Percentiles rank a stretch among this genome's conserved stretches.
Conservation (phyloP, 2,888 invertebrate species). For the Anarsia innoxiella region DNA sequence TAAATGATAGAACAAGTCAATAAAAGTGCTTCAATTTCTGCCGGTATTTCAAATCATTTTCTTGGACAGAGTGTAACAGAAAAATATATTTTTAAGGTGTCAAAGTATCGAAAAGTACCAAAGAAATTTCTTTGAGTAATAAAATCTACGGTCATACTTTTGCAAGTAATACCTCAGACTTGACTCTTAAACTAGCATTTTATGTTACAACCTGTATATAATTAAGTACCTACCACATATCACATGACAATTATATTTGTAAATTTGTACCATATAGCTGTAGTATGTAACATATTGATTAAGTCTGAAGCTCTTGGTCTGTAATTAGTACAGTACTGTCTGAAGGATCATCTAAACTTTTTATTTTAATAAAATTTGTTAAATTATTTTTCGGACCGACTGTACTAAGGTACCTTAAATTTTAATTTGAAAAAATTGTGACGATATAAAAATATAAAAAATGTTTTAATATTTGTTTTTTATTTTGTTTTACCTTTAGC, state of each 20-base stretch:
- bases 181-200: no score
- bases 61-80: background rate
- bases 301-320: constrained; percentile 47
- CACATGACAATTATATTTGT: constrained; percentile 66
- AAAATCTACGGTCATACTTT: no score
- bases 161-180: no score
- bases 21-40: no score
- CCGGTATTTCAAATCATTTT: no score
- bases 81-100: background rate
- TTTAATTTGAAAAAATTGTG: constrained; percentile 23
- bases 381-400: background rate
- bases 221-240: constrained; percentile 35
- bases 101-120: background rate
- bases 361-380: background rate
- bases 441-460: constrained; percentile 45
- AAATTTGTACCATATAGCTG: constrained; percentile 70
- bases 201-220: background rate
- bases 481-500: no score
- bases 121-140: no score
- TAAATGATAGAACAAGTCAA: no score
- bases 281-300: constrained; percentile 42
- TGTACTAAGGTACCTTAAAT: constrained; percentile 16
- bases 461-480: constrained; percentile 27
- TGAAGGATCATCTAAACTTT: constrained; percentile 2
- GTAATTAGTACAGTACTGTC: constrained; percentile 21